Evolutionary conservation across 2,797 vertebrate genomes (phyloP), one percentile per base, ranked within the genome.

Genomic region (Emydoidea blandingii): DNA sequence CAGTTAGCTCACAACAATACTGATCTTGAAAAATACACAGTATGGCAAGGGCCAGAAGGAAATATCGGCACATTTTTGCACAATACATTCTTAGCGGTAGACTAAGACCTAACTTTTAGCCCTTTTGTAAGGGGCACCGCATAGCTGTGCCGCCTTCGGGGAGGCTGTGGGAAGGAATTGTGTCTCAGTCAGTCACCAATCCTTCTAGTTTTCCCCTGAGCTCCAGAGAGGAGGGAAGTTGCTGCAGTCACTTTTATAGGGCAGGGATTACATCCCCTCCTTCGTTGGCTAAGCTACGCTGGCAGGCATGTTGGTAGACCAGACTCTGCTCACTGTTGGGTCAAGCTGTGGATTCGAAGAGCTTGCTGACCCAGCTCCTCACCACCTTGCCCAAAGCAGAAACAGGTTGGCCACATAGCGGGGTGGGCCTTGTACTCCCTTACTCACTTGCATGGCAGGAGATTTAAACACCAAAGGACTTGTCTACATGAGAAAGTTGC

Each of bases 401-500:
- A 68, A 37, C 34, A 37, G 18, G 65, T n/a, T 3, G 9, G 9
- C n/a, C 65, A 68, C n/a, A 19, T 11, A 68, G 34, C 9, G n/a
- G n/a, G n/a, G 18, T 37, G 5, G 65, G n/a, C 18, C 34, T 12
- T 68, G 65, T 21, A n/a, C 31, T 62, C 59, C 31, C 59, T 62
- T 62, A 7, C 29, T 31, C 57, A 90, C 15, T 18, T 83, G 85
- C 90, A 87, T 87, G 62, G 74, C 23, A 90, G 94, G 87, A 96
- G 37, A 86, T 79, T 34, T 82, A 92, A 81, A 86, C 80, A 49
- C 62, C 62, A 68, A 21, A 8, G 34, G 78, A 90, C 90, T 86
- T 96, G 87, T 79, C 91, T 50, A 25, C 84, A 86, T 89, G 54
- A 96, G 49, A 90, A 92, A 88, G 79, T 93, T 81, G 89, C 78